phyloP scores from a whole-genome alignment of 1,140 invertebrate species.

The Drosophila pandora region DNA sequence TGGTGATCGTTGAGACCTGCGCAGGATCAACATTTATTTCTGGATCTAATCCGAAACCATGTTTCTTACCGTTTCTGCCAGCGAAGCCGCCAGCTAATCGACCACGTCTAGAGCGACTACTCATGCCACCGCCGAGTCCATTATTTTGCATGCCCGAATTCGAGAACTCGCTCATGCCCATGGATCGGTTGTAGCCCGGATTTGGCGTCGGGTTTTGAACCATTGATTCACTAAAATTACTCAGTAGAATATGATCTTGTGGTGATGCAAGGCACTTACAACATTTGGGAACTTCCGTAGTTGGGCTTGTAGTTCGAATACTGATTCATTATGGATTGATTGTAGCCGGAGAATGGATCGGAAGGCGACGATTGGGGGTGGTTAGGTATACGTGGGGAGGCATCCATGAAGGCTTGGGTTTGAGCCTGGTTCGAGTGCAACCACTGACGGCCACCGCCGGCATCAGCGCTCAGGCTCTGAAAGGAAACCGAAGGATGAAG shows the following conservation, averaged over 20 bases:
- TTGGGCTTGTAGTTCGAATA: conserved; percentile 34
- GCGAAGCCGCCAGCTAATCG: conserved; percentile 26
- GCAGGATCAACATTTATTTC: background rate
- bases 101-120: background rate
- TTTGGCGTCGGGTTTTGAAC: background rate
- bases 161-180: conserved; percentile 4
- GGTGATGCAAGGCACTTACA: background rate
- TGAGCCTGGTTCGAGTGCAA: conserved; percentile 57
- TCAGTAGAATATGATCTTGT: background rate
- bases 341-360: conserved; percentile 53
- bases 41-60: accelerated
- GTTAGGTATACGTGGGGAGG: background rate
- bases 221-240: background rate
- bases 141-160: conserved; percentile 18
- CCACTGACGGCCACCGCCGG: conserved; percentile 50
- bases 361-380: background rate
- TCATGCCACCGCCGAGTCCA: conserved; percentile 6
- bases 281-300: conserved; percentile 8
- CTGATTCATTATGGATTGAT: conserved; percentile 42
- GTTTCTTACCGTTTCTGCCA: conserved; percentile 36
- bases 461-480: background rate
- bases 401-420: conserved; percentile 6
- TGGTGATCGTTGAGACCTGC: conserved; percentile 35
- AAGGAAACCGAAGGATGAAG: background rate
- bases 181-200: background rate